Conservation (phyloP, 2,888 invertebrate species). For the Atethmia centrago region DNA sequence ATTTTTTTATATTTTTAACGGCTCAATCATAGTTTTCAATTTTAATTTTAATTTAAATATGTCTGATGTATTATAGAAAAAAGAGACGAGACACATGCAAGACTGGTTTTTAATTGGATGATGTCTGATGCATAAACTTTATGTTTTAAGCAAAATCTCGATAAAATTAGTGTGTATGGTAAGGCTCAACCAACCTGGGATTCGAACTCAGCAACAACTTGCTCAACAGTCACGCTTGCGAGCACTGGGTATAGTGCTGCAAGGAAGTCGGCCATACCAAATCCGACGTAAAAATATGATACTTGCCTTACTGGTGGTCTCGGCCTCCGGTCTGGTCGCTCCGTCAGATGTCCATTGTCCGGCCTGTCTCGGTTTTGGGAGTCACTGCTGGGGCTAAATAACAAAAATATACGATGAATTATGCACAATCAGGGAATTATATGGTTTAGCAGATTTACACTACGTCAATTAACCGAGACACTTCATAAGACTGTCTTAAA, state of each 20-base stretch:
- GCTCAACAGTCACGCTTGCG: background rate
- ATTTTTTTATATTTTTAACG: background rate
- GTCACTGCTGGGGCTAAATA: conserved; percentile 55
- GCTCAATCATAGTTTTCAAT: too few species aligned
- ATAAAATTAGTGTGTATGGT: too few species aligned
- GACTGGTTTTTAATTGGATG: background rate
- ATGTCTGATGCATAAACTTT: background rate
- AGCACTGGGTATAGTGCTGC: too few species aligned
- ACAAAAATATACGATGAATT: conserved; percentile 11
- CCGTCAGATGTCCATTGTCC: conserved; percentile 45
- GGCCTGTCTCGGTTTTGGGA: conserved; percentile 39
- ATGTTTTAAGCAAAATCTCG: background rate
- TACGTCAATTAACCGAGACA: too few species aligned
- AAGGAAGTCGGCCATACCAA: background rate
- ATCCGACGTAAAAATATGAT: background rate
- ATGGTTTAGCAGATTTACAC: background rate
- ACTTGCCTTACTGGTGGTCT: conserved; percentile 68
- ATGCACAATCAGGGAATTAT: background rate
- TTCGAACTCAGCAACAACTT: background rate
- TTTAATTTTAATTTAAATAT: too few species aligned
- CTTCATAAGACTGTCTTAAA: too few species aligned
- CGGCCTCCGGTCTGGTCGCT: conserved; percentile 40
- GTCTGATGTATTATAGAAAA: background rate
- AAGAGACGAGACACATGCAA: background rate
- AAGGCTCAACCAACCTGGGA: background rate